Percentiles rank a stretch among this genome's conserved stretches.
Conservation (phyloP, 2,888 invertebrate genomes). For the Petrolisthes manimaculis region DNA sequence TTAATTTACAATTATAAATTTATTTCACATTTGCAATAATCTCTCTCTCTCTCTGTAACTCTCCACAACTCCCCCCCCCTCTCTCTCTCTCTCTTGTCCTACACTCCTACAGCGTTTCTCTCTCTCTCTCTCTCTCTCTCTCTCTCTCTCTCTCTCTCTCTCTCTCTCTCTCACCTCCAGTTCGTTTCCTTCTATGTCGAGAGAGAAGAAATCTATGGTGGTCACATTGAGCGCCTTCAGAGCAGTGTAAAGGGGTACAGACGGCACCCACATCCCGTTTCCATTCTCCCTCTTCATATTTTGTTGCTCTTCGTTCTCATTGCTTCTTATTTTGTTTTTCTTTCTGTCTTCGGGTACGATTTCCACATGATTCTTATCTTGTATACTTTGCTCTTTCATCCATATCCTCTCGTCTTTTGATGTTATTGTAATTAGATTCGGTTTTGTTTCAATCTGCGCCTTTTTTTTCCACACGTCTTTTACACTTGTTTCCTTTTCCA, state of each 20-base stretch:
- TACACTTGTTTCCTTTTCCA: no score
- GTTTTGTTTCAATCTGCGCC: neutral
- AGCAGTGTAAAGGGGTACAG: neutral
- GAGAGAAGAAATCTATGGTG: conserved; percentile 7
- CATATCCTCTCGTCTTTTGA: neutral
- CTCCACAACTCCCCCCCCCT: no score
- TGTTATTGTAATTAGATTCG: neutral
- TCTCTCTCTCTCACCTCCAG: neutral
- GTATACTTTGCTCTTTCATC: neutral
- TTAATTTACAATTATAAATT: no score
- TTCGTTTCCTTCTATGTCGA: neutral
- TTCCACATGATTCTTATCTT: no score
- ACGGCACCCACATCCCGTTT: neutral
- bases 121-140: no score
- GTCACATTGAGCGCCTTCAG: neutral
- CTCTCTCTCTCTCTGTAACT: no score
- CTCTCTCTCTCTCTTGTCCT: no score
- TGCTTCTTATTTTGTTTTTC: neutral
- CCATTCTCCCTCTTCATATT: no score
- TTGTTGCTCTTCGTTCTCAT: neutral
- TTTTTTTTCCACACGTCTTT: neutral
- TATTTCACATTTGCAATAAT: no score
- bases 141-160: no score
- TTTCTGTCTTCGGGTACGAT: neutral
- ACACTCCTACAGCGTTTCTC: no score